Base-by-base conservation (phyloP, 2,113 vertebrate genomes). In the Sakesphorus luctuosus region DNA sequence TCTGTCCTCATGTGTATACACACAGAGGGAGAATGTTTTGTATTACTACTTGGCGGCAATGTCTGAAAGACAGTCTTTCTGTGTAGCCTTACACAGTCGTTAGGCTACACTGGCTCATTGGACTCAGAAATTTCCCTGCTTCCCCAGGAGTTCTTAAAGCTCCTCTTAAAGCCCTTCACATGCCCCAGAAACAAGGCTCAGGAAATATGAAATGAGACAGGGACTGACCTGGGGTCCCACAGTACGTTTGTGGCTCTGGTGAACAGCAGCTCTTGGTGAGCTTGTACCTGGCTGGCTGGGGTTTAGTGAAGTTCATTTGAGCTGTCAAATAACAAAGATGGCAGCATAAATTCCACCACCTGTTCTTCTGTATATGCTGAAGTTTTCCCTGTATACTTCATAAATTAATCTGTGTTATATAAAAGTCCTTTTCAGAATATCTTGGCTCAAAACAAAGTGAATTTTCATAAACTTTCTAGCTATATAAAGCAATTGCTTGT, bases 1-100 rank as follows among this genome's bases (percentile, higher is more conserved):
- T 16, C 49, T 0, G 0, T 55, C 23, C 21, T 36, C 62, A 1
- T 10, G 18, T 56, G 8, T 8, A 1, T 15, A 2, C 25, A 18
- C 7, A 49, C 16, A 19, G 0, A 2, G 43, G 16, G 36, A 28
- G 23, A 76, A 66, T 38, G 13, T 3, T 83, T 43, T 55, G 25
- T 23, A 13, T 56, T 21, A 17, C 67, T 75, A 1, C 33, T 2
- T 21, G 29, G 18, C 16, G 35, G 7, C 16, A 18, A 15, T 40
- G 29, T 12, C 28, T 38, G 55, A 14, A 76, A 36, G 31, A 33
- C 18, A 43, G 40, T 43, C 40, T 43, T 15, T 21, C 31, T 21
- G 25, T 55, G 49, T 79, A 76, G 14, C 46, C 31, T 66, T 69
- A 7, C 44, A n/a, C 67, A 25, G 8, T 65, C 13, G 25, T 33